Conservation (phyloP, 2,797 vertebrate genomes). For the Sebastes itinus region DNA sequence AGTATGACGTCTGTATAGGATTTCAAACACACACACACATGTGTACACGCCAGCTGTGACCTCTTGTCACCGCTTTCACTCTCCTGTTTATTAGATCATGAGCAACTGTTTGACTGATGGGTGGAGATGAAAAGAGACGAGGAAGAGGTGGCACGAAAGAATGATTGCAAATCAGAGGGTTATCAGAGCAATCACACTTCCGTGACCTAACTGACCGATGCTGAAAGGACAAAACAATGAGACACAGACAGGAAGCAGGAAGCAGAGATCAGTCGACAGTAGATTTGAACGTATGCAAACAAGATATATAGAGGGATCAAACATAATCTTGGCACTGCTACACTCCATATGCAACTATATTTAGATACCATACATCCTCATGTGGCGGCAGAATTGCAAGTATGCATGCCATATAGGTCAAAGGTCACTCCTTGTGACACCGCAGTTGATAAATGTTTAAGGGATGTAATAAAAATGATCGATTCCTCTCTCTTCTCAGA, state of each 20-base stretch:
- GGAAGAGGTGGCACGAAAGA: background rate
- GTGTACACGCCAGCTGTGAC: slow-evolving; percentile 65
- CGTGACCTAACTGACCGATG: background rate
- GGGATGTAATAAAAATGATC: background rate
- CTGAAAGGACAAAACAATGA: background rate
- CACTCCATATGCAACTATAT: slow-evolving; percentile 22
- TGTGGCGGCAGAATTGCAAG: background rate
- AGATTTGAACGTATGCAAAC: background rate
- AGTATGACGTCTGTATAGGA: slow-evolving; percentile 32
- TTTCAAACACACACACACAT: slow-evolving; percentile 33
- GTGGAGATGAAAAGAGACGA: background rate
- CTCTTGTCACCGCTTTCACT: slow-evolving; percentile 67
- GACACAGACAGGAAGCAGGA: background rate
- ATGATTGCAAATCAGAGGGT: background rate
- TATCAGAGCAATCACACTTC: background rate
- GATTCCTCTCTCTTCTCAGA: background rate
- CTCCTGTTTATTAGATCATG: slow-evolving; percentile 61
- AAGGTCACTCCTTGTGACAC: slow-evolving; percentile 15
- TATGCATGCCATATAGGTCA: slow-evolving; percentile 12
- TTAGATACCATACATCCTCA: slow-evolving; percentile 21
- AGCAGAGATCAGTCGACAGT: background rate
- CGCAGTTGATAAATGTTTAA: background rate
- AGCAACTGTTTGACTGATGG: slow-evolving; percentile 64
- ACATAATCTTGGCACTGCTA: background rate
- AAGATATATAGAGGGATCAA: slow-evolving; percentile 19